Evolutionary conservation across 2,113 vertebrate species (phyloP), one percentile per base, ranked within the genome.

Genomic region (Pan troglodytes): DNA sequence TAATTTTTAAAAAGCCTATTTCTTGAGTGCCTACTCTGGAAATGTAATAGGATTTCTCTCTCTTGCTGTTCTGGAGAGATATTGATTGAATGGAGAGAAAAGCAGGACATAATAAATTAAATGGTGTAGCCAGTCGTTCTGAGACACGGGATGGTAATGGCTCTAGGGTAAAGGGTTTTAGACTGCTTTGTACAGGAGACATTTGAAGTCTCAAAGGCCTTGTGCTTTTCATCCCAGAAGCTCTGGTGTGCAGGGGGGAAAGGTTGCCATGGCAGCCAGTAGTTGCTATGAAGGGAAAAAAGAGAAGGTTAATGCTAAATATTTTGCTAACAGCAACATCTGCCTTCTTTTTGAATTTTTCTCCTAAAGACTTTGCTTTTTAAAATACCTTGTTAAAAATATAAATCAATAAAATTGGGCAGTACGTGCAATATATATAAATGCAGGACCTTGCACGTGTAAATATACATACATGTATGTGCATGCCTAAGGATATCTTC

Each of bases 181-280:
- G 93, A 93, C 82, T 94, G 78, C 92, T 97, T 97, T 98, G 89
- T 98, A 84, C 43, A 90, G 72, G 81, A 97, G 79, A 94, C 92
- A 97, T 97, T 97, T 97, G 83, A 97, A 98, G 84, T 97, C 98
- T 97, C 97, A 84, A 96, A 97, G 95, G 95, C 40, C 94, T 96
- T 97, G 57, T 93, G 91, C 87, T 96, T 98, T 98, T 97, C 92
- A 97, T 96, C 64, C 22, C 45, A 96, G 87, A 97, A 97, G 38
- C 57, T 86, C 88, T 94, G 79, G 38, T 89, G 43, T 84, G 75
- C 52, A 96, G 32, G 61, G 90, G 82, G 79, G 83, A 79, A 91
- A 95, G 52, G 97, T 98, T 98, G 95, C 96, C 92, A 97, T 98
- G 95, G 96, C 80, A 98, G 95, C 97, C 92, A 88, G 92, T 59